A percentile compares a stretch with the other conserved stretches of the same genome.
Evolutionary conservation across 53 echinoderm and acorn worm genomes (phyloP).

Genomic region (Echinarachnius parma): DNA sequence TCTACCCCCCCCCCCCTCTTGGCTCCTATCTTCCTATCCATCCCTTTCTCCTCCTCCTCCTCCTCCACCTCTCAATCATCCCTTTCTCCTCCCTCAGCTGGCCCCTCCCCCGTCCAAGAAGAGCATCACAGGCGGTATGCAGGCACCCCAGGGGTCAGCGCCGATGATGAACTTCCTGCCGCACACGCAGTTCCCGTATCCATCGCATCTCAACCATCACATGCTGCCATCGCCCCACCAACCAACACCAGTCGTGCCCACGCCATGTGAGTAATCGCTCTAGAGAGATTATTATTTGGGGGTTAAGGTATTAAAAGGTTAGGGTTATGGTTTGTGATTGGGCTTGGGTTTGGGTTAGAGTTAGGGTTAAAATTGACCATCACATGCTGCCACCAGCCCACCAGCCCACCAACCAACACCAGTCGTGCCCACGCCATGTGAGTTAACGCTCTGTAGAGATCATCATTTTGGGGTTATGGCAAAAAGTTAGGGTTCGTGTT

Average conservation of each 20-base stretch:
- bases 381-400: no score
- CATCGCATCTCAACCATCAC: background rate
- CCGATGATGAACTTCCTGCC: constrained; percentile 39
- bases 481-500: no score
- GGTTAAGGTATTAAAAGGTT: no score
- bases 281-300: no score
- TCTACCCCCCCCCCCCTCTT: background rate
- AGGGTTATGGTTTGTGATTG: no score
- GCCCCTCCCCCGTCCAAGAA: constrained; percentile 59
- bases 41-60: background rate
- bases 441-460: no score
- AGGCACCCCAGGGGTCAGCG: constrained; percentile 1
- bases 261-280: constrained; percentile 42
- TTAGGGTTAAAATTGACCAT: no score
- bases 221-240: constrained; percentile 16
- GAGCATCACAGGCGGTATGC: background rate
- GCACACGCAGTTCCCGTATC: constrained; percentile 27
- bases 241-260: constrained; percentile 47
- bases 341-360: no score
- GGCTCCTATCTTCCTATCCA: background rate
- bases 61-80: background rate
- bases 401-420: no score
- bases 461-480: no score
- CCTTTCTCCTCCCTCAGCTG: no score
- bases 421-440: no score